Evolutionary conservation across 2,888 invertebrate species (phyloP).

Genomic region (Caenorhabditis auriculariae): DNA sequence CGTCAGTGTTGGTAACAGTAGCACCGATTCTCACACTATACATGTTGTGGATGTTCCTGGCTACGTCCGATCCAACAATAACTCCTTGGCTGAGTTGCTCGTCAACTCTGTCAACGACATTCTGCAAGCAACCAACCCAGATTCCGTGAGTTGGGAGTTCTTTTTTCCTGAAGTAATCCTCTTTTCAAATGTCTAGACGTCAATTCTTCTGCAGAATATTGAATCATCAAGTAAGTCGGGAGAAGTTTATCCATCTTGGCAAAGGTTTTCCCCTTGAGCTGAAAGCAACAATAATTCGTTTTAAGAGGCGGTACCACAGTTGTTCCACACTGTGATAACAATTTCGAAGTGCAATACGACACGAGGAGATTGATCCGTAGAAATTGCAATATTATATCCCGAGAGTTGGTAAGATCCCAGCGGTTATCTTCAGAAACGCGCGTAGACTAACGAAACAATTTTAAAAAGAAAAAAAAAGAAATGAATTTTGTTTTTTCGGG

Average conservation of each 20-base stretch:
- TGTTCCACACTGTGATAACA: constrained; percentile 19
- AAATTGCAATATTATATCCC: constrained; percentile 20
- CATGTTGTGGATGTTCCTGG: constrained; percentile 36
- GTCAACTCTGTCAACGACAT: constrained; percentile 38
- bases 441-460: no score
- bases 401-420: constrained; percentile 27
- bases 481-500: no score
- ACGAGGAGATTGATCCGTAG: constrained; percentile 16
- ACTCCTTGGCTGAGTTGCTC: constrained; percentile 30
- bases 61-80: constrained; percentile 24
- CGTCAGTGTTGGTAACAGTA: constrained; percentile 22
- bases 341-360: constrained; percentile 33
- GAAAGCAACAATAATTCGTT: not conserved
- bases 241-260: not conserved
- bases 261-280: no score
- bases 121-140: constrained; percentile 25
- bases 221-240: not conserved
- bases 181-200: constrained; percentile 3
- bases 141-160: not conserved
- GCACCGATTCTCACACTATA: constrained; percentile 16
- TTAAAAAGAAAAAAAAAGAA: no score
- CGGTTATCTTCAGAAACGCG: no score
- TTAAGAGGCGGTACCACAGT: not conserved
- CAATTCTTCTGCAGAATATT: constrained; percentile 3
- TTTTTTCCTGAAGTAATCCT: not conserved